Evolutionary conservation across 2,113 vertebrate species (phyloP).

Genomic region (Bubo bubo): DNA sequence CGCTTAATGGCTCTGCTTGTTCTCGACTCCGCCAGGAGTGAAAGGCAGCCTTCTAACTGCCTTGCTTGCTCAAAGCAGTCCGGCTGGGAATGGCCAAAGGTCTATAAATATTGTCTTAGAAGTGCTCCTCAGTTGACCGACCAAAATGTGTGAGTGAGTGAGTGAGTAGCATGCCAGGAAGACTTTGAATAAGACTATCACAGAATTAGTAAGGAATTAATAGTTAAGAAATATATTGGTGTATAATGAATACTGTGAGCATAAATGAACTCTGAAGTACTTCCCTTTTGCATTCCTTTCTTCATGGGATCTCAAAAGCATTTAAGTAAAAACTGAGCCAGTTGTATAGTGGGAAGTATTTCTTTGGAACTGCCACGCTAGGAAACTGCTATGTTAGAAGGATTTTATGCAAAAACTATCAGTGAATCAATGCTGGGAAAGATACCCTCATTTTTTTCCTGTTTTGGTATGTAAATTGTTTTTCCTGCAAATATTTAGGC

Average conservation of each 20-base stretch:
- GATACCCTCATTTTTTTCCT: not conserved
- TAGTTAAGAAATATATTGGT: not conserved
- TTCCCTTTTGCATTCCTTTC: not conserved
- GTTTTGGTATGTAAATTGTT: not conserved
- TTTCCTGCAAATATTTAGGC: not conserved
- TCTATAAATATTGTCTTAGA: not conserved
- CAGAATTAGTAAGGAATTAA: not conserved
- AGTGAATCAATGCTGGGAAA: not conserved
- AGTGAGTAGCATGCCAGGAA: not conserved
- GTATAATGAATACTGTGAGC: not conserved
- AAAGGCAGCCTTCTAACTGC: not conserved
- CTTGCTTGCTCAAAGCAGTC: not conserved
- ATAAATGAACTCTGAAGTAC: not conserved
- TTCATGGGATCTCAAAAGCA: not conserved
- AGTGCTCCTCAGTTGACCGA: not conserved
- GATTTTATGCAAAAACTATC: not conserved
- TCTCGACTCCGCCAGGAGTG: rapidly evolving
- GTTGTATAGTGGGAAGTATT: not conserved
- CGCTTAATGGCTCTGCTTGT: not conserved
- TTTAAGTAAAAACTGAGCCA: not conserved
- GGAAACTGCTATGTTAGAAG: not conserved
- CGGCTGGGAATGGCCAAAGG: not conserved
- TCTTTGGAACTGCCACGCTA: not conserved
- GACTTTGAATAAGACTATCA: not conserved
- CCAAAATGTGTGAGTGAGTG: not conserved